phyloP scores from a whole-genome alignment of 2,888 invertebrate genomes.

The Apotomis capreana region DNA sequence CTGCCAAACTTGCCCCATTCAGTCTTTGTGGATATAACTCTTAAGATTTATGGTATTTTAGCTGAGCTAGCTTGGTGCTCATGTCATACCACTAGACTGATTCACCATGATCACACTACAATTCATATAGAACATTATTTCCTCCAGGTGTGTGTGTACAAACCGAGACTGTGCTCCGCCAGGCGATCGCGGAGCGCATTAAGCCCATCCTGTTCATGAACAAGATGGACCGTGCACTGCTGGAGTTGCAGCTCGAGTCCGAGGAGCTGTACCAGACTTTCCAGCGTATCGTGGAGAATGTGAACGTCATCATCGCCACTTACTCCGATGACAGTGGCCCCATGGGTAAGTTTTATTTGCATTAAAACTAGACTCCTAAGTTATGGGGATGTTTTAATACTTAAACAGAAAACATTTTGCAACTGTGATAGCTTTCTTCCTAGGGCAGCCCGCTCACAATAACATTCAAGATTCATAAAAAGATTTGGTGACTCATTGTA shows the following conservation, averaged over 20 bases:
- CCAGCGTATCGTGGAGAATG: conserved; percentile 99
- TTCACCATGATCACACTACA: not conserved
- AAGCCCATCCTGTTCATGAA: conserved; percentile 99
- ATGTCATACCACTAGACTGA: not conserved
- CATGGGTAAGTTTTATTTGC: conserved; percentile 86
- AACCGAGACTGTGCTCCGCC: conserved; percentile 99
- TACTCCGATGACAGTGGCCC: conserved; percentile 99
- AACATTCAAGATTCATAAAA: too few relatives aligned
- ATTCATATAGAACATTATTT: conserved; percentile 7
- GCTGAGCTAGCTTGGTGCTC: too few relatives aligned
- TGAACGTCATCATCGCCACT: conserved; percentile 99
- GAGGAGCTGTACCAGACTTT: conserved; percentile 99
- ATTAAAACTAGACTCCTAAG: too few relatives aligned
- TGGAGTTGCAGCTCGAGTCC: conserved; percentile 97
- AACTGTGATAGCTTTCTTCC: too few relatives aligned
- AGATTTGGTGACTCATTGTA: not conserved
- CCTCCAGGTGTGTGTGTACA: conserved; percentile 98
- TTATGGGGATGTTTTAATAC: conserved; percentile 47
- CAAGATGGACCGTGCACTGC: conserved; percentile 99
- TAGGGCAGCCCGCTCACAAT: too few relatives aligned
- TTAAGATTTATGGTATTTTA: too few relatives aligned
- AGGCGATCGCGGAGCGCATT: conserved; percentile 99
- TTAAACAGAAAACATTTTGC: too few relatives aligned
- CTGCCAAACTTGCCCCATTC: too few relatives aligned
- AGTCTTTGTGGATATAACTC: too few relatives aligned